phyloP scores from a whole-genome alignment of 1,140 invertebrate genomes.

The Parasteatoda tepidariorum region DNA sequence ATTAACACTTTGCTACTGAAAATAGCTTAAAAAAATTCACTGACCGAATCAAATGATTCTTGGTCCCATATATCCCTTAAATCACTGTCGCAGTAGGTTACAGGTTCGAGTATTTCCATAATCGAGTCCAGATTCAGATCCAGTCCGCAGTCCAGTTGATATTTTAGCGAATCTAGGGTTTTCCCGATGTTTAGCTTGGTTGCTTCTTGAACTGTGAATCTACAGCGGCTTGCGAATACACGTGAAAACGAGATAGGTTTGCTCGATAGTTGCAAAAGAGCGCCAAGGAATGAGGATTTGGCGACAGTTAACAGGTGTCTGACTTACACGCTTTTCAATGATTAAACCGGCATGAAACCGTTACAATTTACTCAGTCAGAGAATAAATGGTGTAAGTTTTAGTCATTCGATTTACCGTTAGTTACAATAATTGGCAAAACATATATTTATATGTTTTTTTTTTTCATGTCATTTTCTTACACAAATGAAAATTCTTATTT shows the following conservation, averaged over 20 bases:
- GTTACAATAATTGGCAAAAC: too few relatives aligned
- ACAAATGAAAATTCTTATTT: too few relatives aligned
- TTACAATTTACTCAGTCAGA: not conserved
- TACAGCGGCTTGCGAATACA: constrained; percentile 12
- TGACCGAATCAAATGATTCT: constrained; percentile 39
- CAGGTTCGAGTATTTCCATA: constrained; percentile 45
- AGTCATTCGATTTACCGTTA: too few relatives aligned
- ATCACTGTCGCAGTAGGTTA: constrained; percentile 36
- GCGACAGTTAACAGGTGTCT: constrained; percentile 40
- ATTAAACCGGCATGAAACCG: not conserved
- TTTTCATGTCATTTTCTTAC: too few relatives aligned
- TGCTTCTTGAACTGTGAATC: constrained; percentile 46
- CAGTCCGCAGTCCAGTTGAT: constrained; percentile 27
- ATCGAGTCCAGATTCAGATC: constrained; percentile 36
- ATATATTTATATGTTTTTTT: too few relatives aligned
- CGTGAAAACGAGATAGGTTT: constrained; percentile 44
- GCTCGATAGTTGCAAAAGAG: not conserved
- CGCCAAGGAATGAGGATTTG: constrained; percentile 19
- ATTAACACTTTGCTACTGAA: too few relatives aligned
- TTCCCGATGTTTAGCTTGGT: constrained; percentile 1
- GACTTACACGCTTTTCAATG: not conserved
- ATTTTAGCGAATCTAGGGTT: not conserved
- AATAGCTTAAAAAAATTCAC: constrained; percentile 11
- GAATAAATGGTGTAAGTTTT: not conserved
- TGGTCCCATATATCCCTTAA: constrained; percentile 46